phyloP scores from a whole-genome alignment of 2,888 invertebrate species.

The Chelonus formosanus region DNA sequence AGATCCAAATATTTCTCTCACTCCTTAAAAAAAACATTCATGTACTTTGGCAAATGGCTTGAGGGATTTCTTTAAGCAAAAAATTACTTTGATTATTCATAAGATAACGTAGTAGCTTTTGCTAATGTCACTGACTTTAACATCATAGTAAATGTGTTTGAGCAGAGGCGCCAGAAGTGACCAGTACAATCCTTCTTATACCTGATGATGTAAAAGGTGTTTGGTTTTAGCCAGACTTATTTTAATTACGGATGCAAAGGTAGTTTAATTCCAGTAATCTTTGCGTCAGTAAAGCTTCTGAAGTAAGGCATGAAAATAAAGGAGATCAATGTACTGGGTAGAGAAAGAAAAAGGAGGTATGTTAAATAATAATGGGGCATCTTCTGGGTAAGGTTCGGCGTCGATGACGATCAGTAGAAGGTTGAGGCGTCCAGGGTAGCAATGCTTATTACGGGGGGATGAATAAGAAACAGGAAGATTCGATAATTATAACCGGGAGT shows the following conservation, averaged over 20 bases:
- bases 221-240: neutral
- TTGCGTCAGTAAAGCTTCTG: slow-evolving; percentile 59
- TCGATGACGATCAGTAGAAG: neutral
- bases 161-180: no score
- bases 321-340: slow-evolving; percentile 32
- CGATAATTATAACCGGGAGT: slow-evolving; percentile 66
- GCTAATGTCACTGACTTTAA: no score
- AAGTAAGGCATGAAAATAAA: slow-evolving; percentile 38
- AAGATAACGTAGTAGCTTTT: no score
- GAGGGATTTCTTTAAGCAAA: no score
- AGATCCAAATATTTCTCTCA: neutral
- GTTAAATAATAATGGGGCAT: slow-evolving; percentile 31
- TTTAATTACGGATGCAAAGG: slow-evolving; percentile 35
- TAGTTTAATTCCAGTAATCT: slow-evolving; percentile 63
- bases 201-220: no score
- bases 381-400: neutral
- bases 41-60: no score
- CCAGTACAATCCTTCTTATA: no score
- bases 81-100: no score
- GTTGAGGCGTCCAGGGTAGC: no score
- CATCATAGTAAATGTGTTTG: no score
- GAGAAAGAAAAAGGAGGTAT: slow-evolving; percentile 36
- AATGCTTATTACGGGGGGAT: neutral
- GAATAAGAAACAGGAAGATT: slow-evolving; percentile 43
- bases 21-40: no score